phyloP scores from a whole-genome alignment of 2,113 vertebrate genomes.

The Odontophorus gujanensis region DNA sequence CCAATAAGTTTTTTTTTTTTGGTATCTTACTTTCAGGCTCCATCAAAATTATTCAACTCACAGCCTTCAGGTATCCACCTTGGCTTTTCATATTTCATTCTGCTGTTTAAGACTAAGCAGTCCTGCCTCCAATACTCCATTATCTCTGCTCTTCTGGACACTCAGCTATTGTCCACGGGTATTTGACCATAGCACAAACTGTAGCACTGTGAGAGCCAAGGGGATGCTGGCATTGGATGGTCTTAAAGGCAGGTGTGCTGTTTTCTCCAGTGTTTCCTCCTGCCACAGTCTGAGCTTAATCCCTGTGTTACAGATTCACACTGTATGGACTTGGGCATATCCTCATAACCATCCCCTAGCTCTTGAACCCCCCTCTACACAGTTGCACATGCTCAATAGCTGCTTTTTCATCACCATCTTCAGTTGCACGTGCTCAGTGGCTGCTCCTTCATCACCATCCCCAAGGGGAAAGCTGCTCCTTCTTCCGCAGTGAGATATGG shows the following conservation, averaged over 20 bases:
- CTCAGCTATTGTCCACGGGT: background rate
- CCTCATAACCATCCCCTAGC: background rate
- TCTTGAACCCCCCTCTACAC: background rate
- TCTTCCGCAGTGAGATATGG: background rate
- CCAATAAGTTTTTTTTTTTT: background rate
- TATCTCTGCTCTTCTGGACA: background rate
- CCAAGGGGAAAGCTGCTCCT: background rate
- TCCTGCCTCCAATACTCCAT: background rate
- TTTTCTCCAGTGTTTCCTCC: background rate
- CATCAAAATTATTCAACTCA: background rate
- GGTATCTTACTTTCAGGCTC: background rate
- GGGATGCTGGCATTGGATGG: background rate
- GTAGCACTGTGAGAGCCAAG: background rate
- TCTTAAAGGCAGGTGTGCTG: background rate
- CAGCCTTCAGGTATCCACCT: background rate
- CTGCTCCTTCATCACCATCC: background rate
- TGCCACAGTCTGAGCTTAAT: background rate
- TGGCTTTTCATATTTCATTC: background rate
- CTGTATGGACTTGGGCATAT: rapidly evolving
- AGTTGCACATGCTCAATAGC: background rate
- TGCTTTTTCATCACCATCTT: too few species aligned
- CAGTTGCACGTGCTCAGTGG: background rate
- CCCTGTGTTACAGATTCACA: background rate
- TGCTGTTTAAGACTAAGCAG: background rate
- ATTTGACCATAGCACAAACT: background rate